These are phyloP conservation scores for Heliconius hortense DNA, from an alignment of 2,888 invertebrate genomes.

Conservation along the genomic window DNA sequence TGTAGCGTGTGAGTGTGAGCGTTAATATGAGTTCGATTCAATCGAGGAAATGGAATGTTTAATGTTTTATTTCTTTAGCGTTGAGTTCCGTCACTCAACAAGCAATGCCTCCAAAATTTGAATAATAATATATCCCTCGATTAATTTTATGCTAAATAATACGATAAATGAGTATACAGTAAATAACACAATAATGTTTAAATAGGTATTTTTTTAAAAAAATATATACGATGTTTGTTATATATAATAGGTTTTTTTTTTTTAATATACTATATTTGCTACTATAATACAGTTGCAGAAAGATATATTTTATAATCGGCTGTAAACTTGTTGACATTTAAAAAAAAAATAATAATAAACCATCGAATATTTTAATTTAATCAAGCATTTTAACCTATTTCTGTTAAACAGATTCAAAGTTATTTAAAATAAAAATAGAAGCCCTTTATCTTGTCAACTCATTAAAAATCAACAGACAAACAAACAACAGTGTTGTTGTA, in stretches of 20 bases:
- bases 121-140: too few relatives aligned
- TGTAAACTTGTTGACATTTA: too few relatives aligned
- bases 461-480: conserved; percentile 20
- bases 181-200: too few relatives aligned
- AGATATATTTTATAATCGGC: background rate
- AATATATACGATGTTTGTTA: background rate
- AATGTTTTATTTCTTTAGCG: background rate
- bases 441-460: conserved; percentile 15
- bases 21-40: background rate
- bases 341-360: too few relatives aligned
- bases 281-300: background rate
- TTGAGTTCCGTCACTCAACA: background rate
- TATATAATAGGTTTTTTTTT: too few relatives aligned
- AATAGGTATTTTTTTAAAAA: too few relatives aligned
- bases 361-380: too few relatives aligned
- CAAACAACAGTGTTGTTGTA: conserved; percentile 35
- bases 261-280: background rate
- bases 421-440: conserved; percentile 5
- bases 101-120: too few relatives aligned
- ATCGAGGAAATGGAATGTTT: background rate
- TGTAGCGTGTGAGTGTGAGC: background rate
- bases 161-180: too few relatives aligned
- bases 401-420: background rate
- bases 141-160: too few relatives aligned
- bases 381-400: background rate